Conservation (phyloP, 2,797 vertebrate species). For the Phataginus tetradactyla region DNA sequence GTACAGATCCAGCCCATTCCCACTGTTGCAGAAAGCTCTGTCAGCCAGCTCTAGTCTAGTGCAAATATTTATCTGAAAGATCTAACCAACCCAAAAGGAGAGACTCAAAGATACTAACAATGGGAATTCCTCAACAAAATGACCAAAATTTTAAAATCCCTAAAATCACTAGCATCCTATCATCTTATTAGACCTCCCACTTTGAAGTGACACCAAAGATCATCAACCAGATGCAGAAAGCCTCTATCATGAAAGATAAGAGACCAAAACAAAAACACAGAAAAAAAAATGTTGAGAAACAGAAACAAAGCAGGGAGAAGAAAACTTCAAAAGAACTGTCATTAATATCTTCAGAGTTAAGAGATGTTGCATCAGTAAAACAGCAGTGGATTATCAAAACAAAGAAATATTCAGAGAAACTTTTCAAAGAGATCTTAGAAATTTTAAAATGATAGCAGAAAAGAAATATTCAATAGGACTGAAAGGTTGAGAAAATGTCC, state of each 20-base stretch:
- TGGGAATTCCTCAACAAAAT: neutral
- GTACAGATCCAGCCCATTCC: neutral
- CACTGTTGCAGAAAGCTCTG: neutral
- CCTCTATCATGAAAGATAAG: neutral
- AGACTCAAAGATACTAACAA: neutral
- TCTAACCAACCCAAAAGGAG: neutral
- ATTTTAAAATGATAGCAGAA: neutral
- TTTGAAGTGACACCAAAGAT: neutral
- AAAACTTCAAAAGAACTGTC: neutral
- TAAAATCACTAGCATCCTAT: neutral
- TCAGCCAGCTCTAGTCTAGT: neutral
- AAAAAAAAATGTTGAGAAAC: neutral
- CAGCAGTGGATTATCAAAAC: neutral
- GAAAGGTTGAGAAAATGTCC: neutral
- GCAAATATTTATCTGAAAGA: neutral
- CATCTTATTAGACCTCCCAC: neutral
- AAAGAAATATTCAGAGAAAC: neutral
- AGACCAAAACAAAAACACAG: neutral
- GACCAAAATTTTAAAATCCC: neutral
- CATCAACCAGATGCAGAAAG: neutral
- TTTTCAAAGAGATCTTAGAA: neutral
- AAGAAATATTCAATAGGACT: neutral
- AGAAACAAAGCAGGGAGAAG: neutral
- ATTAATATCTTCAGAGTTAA: neutral
- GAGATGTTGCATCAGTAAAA: neutral